Base-by-base conservation (phyloP, 2,113 vertebrate genomes). In the Larimichthys polyactis region DNA sequence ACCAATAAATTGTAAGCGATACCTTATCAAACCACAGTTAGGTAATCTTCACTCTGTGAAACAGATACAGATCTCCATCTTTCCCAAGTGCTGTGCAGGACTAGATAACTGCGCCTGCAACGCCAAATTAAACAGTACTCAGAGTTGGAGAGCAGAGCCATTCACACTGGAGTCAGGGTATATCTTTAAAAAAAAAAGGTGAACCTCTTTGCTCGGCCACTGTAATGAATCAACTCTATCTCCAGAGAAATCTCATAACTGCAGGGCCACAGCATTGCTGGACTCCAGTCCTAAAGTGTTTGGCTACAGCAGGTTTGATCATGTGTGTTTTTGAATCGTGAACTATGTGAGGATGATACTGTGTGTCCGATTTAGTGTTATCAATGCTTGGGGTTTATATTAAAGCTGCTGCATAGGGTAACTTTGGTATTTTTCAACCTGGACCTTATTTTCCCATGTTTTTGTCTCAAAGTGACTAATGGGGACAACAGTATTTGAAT, bases 51-150 rank as follows among this genome's bases (percentile, higher is more conserved):
- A 60, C 29, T 62, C 65, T 62, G 57, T 12, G 62, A 48, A 70
- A 22, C 51, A 71, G 78, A 90, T 81, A 24, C 78, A 57, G 75
- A 87, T 88, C 87, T 79, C 5, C 68, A 29, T 29, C 69, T 65
- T 79, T 71, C 65, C 46, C 29, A 0, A 43, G 77, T 69, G 63
- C 71, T 46, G 20, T 46, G n/a, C 19, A 49, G 62, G 57, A 77
- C n/a, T 0, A 81, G 84, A 84, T 87, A 82, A n/a, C 68, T 65
- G 60, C 15, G 6, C 62, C 81, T 49, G 29, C 79, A 51, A 68
- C 88, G 88, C 92, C 83, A 84, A 89, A 92, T 93, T 89, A 87
- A 90, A 80, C 81, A 66, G 71, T 32, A 62, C 57, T 90, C 32
- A n/a, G 60, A 86, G 82, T 84, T 78, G 54, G 82, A 87, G 82